phyloP scores from a whole-genome alignment of 2,113 vertebrate species.

The Percopsis transmontana region DNA sequence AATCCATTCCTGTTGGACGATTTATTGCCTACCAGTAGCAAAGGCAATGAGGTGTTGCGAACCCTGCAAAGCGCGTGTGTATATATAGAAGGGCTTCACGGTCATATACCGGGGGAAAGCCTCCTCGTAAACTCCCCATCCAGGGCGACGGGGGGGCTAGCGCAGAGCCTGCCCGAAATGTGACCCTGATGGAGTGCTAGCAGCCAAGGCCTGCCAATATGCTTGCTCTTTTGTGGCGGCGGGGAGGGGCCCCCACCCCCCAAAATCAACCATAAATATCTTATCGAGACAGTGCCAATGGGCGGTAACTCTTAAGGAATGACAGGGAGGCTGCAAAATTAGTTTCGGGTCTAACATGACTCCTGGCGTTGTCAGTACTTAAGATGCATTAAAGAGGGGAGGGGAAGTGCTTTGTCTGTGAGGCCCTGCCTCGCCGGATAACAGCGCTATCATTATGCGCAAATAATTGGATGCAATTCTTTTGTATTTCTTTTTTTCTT shows the following conservation, averaged over 20 bases:
- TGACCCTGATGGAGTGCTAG: slow-evolving; percentile 25
- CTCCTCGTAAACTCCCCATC: slow-evolving; percentile 64
- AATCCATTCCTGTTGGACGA: slow-evolving; percentile 63
- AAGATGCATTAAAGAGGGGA: slow-evolving; percentile 65
- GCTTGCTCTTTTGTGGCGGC: slow-evolving; percentile 17
- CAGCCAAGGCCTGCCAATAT: slow-evolving; percentile 44
- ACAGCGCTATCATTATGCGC: slow-evolving; percentile 77
- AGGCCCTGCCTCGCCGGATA: slow-evolving; percentile 53
- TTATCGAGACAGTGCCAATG: slow-evolving; percentile 35
- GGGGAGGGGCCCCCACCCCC: slow-evolving; percentile 29
- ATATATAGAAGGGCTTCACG: slow-evolving; percentile 63
- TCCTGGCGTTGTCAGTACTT: slow-evolving; percentile 66
- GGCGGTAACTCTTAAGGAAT: slow-evolving; percentile 68
- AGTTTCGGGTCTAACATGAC: slow-evolving; percentile 67
- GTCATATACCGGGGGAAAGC: slow-evolving; percentile 31
- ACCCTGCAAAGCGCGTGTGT: slow-evolving; percentile 68
- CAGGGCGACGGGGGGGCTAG: slow-evolving; percentile 10
- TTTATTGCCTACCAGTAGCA: slow-evolving; percentile 67
- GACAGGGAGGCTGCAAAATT: slow-evolving; percentile 68
- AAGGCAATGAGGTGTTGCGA: slow-evolving; percentile 72
- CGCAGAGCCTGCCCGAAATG: slow-evolving; percentile 36
- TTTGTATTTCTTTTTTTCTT: slow-evolving; percentile 24
- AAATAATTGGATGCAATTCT: slow-evolving; percentile 72
- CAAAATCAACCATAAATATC: slow-evolving; percentile 49
- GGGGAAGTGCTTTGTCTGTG: slow-evolving; percentile 64